phyloP scores from a whole-genome alignment of 2,888 invertebrate genomes.

The Anorthoa munda region DNA sequence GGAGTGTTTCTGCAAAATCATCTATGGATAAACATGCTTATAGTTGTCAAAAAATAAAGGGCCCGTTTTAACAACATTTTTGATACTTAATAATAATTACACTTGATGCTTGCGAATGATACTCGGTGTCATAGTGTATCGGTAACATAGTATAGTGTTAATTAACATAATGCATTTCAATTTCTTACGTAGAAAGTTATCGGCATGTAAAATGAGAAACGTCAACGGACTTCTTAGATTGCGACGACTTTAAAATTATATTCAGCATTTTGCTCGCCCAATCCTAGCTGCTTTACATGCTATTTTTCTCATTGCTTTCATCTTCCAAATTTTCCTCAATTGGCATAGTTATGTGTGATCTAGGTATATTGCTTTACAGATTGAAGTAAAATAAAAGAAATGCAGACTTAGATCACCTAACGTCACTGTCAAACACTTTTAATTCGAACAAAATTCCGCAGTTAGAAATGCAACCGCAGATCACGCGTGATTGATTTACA shows the following conservation, averaged over 20 bases:
- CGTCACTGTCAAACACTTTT: slow-evolving; percentile 15
- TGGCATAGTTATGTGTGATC: background rate
- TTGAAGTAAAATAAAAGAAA: background rate
- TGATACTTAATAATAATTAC: too few species aligned
- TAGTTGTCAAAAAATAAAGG: too few species aligned
- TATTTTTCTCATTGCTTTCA: background rate
- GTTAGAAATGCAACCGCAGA: slow-evolving; percentile 48
- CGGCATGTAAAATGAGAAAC: too few species aligned
- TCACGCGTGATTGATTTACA: slow-evolving; percentile 47
- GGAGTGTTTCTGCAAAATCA: background rate
- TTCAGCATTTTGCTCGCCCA: background rate
- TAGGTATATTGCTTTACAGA: background rate
- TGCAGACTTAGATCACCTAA: background rate
- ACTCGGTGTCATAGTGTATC: too few species aligned
- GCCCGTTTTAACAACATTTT: too few species aligned
- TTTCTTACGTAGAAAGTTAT: too few species aligned
- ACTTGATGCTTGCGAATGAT: too few species aligned
- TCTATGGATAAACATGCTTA: background rate
- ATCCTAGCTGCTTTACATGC: background rate
- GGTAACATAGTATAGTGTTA: too few species aligned
- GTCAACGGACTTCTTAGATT: too few species aligned
- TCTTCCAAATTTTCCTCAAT: too few species aligned
- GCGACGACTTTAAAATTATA: background rate
- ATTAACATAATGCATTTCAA: too few species aligned
- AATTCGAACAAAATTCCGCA: slow-evolving; percentile 36